Conservation (phyloP, 37 sponge, comb jelly and placozoan species). For the Mnemiopsis leidyi region DNA sequence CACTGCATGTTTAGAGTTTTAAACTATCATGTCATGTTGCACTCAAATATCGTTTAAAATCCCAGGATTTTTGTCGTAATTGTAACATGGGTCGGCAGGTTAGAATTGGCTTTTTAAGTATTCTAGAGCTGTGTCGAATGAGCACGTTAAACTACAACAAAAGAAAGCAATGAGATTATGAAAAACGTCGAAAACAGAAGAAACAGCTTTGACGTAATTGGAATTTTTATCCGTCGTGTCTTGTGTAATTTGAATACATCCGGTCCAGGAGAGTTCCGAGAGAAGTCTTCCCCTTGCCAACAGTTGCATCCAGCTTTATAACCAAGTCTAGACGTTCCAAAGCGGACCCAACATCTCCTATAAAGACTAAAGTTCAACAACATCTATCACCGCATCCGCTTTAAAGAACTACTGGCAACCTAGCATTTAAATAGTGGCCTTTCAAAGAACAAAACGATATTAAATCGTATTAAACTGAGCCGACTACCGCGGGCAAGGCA, state of each 20-base stretch:
- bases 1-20: background rate
- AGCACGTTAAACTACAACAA: no score
- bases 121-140: no score
- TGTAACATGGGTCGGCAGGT: no score
- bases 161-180: background rate
- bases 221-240: background rate
- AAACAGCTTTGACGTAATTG: background rate
- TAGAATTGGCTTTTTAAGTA: no score
- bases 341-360: background rate
- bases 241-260: background rate
- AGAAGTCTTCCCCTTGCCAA: background rate
- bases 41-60: background rate
- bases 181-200: background rate
- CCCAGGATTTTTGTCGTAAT: no score
- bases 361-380: background rate
- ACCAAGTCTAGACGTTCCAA: background rate
- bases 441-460: background rate
- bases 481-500: background rate
- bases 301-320: no score
- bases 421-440: background rate
- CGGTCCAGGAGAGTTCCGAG: background rate
- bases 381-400: background rate
- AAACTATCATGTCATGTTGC: background rate
- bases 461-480: background rate
- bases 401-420: background rate